Base-by-base conservation (phyloP, 2,888 invertebrate species). In the Epicampocera succincta region DNA sequence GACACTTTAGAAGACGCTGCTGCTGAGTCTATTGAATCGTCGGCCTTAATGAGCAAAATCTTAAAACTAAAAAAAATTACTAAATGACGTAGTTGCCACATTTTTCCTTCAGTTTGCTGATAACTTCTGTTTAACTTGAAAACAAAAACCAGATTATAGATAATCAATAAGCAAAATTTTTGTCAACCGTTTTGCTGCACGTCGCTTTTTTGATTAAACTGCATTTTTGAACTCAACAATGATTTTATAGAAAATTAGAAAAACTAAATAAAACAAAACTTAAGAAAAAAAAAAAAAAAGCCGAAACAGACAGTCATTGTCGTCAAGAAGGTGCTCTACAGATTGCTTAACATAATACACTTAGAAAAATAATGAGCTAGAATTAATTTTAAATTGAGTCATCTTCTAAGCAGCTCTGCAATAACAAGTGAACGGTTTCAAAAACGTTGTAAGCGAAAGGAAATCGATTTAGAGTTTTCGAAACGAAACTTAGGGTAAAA, bases 181-280 rank as follows among this genome's bases (percentile, higher is more conserved):
- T 12, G 13, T 46, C 4, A 33, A 76, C 60, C 60, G 68, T 68
- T 3, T 60, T 17, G 68, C 21, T 42, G 33, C 9, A 46, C 60
- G 52, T 68, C 12, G 11, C 2, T 38, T 12, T 33, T 21, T 15
- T 25, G 52, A 68, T 68, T 76, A 44, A 76, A 76, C 68, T 61
- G 60, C 42, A 58, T 17, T 68, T 61, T 19, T 50, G 52, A 11
- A 17, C 33, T 60, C n/a, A 21, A 33, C 3, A 38, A 11, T 15
- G 75, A 33, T 76, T 68, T 76, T 61, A 68, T 76, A 52, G 13
- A 38, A 60, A 60, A 52, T 33, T 58, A 12, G 42, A 17, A n/a
- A 68, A 11, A 56, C 33, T 46, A 13, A 9, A 46, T 21, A 33
- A 44, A 56, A 19, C 8, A 12, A 15, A 15, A 11, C 1, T 21